Evolutionary conservation across 2,888 invertebrate species (phyloP).

Genomic region (Pollenia griseotomentosa): DNA sequence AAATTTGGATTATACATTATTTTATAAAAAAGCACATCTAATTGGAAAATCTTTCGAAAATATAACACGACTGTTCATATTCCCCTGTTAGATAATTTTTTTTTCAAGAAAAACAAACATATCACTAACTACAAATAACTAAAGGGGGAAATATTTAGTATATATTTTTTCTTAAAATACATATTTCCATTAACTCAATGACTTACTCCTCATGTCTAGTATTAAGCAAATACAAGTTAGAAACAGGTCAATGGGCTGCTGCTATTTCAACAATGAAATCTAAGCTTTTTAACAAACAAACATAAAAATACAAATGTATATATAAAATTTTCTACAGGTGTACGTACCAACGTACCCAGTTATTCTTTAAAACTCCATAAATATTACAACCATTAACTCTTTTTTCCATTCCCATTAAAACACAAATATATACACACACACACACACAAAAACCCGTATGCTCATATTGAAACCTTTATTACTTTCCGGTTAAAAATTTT

Average conservation of each 20-base stretch:
- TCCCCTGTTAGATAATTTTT: neutral
- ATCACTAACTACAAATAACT: neutral
- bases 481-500: constrained; percentile 49
- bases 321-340: constrained; percentile 44
- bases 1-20: too few relatives aligned
- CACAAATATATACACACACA: neutral
- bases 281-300: constrained; percentile 43
- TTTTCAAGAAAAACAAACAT: neutral
- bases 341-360: constrained; percentile 17
- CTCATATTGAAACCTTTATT: constrained; percentile 43
- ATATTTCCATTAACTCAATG: constrained; percentile 47
- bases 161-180: neutral
- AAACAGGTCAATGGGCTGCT: constrained; percentile 67
- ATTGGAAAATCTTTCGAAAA: neutral
- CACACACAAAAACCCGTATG: neutral
- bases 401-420: neutral
- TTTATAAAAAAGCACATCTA: too few relatives aligned
- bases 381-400: neutral
- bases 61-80: neutral
- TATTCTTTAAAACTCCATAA: constrained; percentile 3
- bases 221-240: constrained; percentile 28
- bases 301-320: neutral
- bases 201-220: constrained; percentile 26
- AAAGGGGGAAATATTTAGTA: neutral
- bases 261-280: constrained; percentile 45